A percentile compares a stretch with the other conserved stretches of the same genome.
phyloP scores from a whole-genome alignment of 2,888 invertebrate genomes.

The Meteorus cinctellus region DNA sequence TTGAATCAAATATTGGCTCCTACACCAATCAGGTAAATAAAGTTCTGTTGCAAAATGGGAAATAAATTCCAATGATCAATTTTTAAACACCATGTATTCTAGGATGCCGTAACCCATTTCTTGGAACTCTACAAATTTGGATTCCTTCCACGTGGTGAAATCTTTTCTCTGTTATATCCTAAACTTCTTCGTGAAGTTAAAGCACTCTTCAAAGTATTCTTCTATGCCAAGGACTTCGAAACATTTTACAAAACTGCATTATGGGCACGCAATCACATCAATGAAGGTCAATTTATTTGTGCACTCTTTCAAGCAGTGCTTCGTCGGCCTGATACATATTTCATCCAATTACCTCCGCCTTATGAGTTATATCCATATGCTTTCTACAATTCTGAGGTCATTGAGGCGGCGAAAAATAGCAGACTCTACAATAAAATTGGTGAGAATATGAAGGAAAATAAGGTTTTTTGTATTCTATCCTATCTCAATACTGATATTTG shows the following conservation, averaged over 20 bases:
- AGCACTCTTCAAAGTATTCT: slow-evolving; percentile 68
- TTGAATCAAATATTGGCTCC: slow-evolving; percentile 57
- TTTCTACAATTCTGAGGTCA: slow-evolving; percentile 78
- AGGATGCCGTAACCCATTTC: slow-evolving; percentile 69
- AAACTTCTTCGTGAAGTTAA: slow-evolving; percentile 62
- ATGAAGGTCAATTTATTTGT: slow-evolving; percentile 76
- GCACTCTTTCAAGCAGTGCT: slow-evolving; percentile 78
- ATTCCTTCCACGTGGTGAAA: slow-evolving; percentile 74
- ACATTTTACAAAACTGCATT: slow-evolving; percentile 71
- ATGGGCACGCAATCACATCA: slow-evolving; percentile 71
- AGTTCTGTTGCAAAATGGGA: too few species aligned
- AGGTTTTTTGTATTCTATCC: neutral
- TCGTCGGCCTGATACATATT: slow-evolving; percentile 77
- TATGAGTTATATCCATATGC: slow-evolving; percentile 82
- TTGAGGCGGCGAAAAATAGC: slow-evolving; percentile 73
- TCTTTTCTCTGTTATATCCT: slow-evolving; percentile 73
- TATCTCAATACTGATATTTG: neutral
- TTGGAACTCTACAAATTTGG: slow-evolving; percentile 68
- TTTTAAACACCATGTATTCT: slow-evolving; percentile 28
- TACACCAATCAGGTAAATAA: slow-evolving; percentile 62
- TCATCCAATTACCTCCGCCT: slow-evolving; percentile 79
- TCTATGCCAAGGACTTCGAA: slow-evolving; percentile 70
- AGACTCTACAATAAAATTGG: slow-evolving; percentile 69
- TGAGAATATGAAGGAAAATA: slow-evolving; percentile 43
- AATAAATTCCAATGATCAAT: too few species aligned